Conservation (phyloP, 2,888 invertebrate genomes). For the Leucoptera coffeella region DNA sequence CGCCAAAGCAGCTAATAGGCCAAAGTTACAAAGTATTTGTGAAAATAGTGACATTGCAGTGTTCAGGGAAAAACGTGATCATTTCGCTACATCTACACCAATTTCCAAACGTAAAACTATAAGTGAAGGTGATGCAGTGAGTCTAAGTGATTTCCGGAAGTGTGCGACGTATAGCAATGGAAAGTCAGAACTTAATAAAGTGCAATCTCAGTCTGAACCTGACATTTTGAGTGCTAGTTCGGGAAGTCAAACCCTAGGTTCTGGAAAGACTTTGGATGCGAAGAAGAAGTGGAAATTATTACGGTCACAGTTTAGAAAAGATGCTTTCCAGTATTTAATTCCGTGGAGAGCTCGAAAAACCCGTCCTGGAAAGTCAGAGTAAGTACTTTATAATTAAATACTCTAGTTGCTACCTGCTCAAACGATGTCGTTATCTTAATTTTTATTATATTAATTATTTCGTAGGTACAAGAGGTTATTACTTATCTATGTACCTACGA, state of each 20-base stretch:
- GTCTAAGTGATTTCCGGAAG: conserved; percentile 24
- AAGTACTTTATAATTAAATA: no score
- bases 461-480: no score
- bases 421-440: no score
- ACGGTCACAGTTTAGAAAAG: conserved; percentile 30
- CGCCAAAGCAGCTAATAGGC: conserved; percentile 15
- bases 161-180: conserved; percentile 23
- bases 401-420: no score
- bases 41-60: conserved; percentile 20
- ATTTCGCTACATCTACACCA: conserved; percentile 34
- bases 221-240: conserved; percentile 25
- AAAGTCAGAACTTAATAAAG: no score
- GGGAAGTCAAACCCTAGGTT: conserved; percentile 14
- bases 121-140: conserved; percentile 20
- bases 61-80: conserved; percentile 13
- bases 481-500: no score
- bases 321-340: conserved; percentile 34
- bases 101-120: conserved; percentile 28
- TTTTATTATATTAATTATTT: no score
- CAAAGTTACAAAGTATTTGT: conserved; percentile 20
- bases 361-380: neutral
- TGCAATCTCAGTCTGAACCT: conserved; percentile 17
- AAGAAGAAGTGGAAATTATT: conserved; percentile 32
- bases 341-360: conserved; percentile 20
- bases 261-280: conserved; percentile 21